Evolutionary conservation across 1,140 invertebrate species (phyloP).

Genomic region (Frieseomelitta varia): DNA sequence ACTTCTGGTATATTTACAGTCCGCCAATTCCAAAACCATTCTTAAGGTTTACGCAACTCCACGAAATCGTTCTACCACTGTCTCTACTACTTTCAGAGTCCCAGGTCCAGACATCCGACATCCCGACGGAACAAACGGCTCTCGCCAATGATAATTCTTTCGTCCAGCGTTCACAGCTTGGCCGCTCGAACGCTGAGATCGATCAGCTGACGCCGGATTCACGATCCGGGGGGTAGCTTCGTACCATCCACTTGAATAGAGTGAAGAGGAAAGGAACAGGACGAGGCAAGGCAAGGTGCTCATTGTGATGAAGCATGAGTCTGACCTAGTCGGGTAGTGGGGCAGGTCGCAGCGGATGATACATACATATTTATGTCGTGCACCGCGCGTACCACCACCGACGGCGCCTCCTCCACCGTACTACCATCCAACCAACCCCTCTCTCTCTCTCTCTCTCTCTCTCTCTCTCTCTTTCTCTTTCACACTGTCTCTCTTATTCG

Average conservation of each 20-base stretch:
- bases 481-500: constrained; percentile 24
- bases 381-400: constrained; percentile 73
- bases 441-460: constrained; percentile 7
- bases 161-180: accelerated
- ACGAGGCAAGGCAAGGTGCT: constrained; percentile 76
- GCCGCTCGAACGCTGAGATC: background rate
- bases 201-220: background rate
- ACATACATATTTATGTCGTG: constrained; percentile 83
- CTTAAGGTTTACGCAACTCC: too few species aligned
- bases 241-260: constrained; percentile 75
- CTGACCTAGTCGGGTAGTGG: constrained; percentile 82
- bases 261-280: constrained; percentile 65
- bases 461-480: background rate
- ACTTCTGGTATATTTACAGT: too few species aligned
- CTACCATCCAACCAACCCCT: constrained; percentile 50
- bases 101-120: too few species aligned
- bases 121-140: too few species aligned
- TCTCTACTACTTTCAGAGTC: too few species aligned
- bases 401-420: constrained; percentile 37
- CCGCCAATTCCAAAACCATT: too few species aligned
- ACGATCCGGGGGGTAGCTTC: constrained; percentile 49
- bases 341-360: constrained; percentile 81
- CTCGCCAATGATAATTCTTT: background rate
- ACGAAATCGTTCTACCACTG: too few species aligned
- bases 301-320: constrained; percentile 83